Conservation (phyloP, 2,888 invertebrate genomes). For the Phengaris arion region DNA sequence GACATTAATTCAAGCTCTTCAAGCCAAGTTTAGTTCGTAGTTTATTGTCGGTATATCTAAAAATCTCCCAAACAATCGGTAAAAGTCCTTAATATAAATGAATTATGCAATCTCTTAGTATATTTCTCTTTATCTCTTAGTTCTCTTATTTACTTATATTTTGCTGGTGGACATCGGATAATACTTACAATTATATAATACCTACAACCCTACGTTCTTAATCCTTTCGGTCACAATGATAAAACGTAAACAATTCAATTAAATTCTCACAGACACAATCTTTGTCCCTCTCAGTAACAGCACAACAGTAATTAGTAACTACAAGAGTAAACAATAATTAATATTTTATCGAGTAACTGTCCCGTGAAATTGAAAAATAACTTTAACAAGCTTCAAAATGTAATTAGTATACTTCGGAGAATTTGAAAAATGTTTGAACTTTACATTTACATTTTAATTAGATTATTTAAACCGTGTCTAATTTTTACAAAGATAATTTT, state of each 20-base stretch:
- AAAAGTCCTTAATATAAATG: too few species aligned
- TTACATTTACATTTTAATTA: not conserved
- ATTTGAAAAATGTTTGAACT: not conserved
- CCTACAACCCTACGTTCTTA: too few species aligned
- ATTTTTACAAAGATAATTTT: too few species aligned
- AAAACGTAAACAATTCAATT: slow-evolving; percentile 6
- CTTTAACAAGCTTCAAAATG: not conserved
- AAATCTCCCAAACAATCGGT: too few species aligned
- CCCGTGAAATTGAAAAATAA: slow-evolving; percentile 9
- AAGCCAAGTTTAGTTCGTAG: too few species aligned
- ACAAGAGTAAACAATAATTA: slow-evolving; percentile 19
- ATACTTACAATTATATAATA: too few species aligned
- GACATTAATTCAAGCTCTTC: too few species aligned
- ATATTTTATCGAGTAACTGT: not conserved
- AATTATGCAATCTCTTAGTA: too few species aligned
- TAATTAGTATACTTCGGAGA: not conserved
- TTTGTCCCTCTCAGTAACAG: not conserved
- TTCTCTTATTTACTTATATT: too few species aligned
- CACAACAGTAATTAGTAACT: not conserved
- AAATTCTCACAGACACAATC: not conserved
- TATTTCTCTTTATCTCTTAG: too few species aligned
- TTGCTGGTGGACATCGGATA: too few species aligned
- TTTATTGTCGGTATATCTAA: too few species aligned
- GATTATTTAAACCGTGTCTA: not conserved
- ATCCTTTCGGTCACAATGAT: not conserved